Base-by-base conservation (phyloP, 2,797 vertebrate species). In the Halcyon leucocephala region DNA sequence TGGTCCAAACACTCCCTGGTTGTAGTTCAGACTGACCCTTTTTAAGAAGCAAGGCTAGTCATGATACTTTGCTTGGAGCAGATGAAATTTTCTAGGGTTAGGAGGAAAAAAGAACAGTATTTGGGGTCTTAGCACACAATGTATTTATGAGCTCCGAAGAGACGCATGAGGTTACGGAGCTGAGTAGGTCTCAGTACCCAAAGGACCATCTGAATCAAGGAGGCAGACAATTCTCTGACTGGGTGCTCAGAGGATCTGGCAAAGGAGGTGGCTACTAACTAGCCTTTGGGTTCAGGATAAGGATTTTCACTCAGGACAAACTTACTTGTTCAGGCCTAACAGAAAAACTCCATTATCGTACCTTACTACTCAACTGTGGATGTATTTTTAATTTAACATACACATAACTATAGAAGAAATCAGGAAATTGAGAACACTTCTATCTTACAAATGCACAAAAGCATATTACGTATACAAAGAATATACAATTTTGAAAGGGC, bases 381-480 rank as follows among this genome's bases (percentile, higher is more conserved):
- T 82, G 8, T 64, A 66, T 80, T 93, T 90, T 90, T 86, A 69
- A 66, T 80, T 74, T 85, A 95, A 82, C 31, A 5, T 58, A 80
- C 49, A 80, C 83, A 87, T 71, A 69, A 39, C 33, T 64, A 2
- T 29, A 69, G 83, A 78, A 85, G 74, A 93, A 92, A 92, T 90
- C 61, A 61, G 85, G 94, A 94, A 95, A 78, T 29, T 3, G 64
- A 18, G 86, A 90, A 87, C 91, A 90, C 86, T 94, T 93, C 37
- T 84, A 26, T 92, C 89, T 92, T 79, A 65, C 61, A 92, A 97
- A 87, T 64, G 76, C 93, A 90, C 92, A 86, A 48, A 93, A 90
- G 90, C 71, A 44, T 95, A 52, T 93, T 94, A 94, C 95, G 65
- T 95, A 91, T 89, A 96, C 93, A 94, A 88, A 93, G 89, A 92